Evolutionary conservation across 2,888 invertebrate species (phyloP).

Genomic region (Pecten maximus): DNA sequence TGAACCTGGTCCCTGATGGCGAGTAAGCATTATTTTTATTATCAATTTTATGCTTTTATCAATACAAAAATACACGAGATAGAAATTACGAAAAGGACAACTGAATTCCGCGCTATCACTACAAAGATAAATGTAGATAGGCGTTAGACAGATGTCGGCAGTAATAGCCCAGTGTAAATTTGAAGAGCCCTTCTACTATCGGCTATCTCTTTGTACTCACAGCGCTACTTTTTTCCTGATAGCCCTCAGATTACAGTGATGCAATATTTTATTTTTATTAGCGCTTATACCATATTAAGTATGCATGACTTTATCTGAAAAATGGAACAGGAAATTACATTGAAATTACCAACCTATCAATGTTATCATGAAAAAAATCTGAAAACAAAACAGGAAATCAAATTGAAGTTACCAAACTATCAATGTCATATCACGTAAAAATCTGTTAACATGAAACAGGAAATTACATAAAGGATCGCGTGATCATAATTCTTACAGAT

Average conservation of each 20-base stretch:
- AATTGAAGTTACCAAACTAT: neutral
- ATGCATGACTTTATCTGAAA: too few species aligned
- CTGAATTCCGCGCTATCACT: neutral
- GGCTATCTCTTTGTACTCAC: neutral
- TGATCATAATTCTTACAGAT: constrained; percentile 64
- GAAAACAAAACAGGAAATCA: too few species aligned
- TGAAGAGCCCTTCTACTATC: neutral
- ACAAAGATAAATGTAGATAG: neutral
- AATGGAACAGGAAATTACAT: too few species aligned
- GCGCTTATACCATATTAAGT: too few species aligned
- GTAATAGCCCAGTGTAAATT: neutral
- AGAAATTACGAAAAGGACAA: neutral
- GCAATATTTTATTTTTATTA: neutral
- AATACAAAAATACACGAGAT: neutral
- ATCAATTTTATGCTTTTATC: too few species aligned
- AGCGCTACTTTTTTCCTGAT: neutral
- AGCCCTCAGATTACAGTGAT: neutral
- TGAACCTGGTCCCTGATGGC: too few species aligned
- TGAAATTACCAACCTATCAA: neutral
- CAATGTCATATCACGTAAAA: neutral
- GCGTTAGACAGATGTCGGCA: neutral
- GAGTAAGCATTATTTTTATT: too few species aligned
- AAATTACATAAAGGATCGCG: too few species aligned
- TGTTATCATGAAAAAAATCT: neutral
- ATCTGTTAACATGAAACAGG: too few species aligned